A percentile compares a stretch with the other conserved stretches of the same genome.
Conservation (phyloP, 23 tunicate species). For the Aplidium turbinatum region DNA sequence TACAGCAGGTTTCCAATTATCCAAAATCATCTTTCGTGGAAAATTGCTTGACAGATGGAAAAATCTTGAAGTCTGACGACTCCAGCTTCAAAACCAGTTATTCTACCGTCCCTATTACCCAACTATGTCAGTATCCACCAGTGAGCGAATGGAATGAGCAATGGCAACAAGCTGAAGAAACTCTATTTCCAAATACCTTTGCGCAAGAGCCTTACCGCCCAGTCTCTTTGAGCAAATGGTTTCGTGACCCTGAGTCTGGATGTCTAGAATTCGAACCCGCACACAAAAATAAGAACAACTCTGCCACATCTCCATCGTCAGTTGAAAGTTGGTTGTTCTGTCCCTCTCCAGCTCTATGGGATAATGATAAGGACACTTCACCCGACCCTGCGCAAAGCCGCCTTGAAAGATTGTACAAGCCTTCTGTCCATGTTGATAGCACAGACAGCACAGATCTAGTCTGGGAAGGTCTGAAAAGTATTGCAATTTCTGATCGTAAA, state of each 20-base stretch:
- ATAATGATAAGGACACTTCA: conserved; percentile 40
- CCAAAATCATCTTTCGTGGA: no score
- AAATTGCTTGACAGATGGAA: no score
- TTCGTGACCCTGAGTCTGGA: conserved; percentile 85
- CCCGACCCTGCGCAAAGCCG: conserved; percentile 54
- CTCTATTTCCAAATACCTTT: no score
- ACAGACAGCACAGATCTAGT: conserved; percentile 11
- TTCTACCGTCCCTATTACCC: no score
- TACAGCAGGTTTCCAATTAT: no score
- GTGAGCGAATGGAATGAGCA: no score
- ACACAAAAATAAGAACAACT: conserved; percentile 28
- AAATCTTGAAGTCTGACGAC: no score
- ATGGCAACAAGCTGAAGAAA: no score
- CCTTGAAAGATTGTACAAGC: conserved; percentile 73
- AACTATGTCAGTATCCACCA: no score
- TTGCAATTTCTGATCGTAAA: no score
- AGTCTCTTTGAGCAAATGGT: conserved; percentile 85
- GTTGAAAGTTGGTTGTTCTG: conserved; percentile 89
- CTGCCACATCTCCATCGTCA: conserved; percentile 34
- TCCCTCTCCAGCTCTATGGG: conserved; percentile 89
- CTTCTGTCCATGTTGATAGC: conserved; percentile 13
- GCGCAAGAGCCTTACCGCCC: no score
- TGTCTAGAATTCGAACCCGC: conserved; percentile 78
- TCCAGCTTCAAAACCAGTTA: no score
- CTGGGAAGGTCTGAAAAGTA: background rate